phyloP scores from a whole-genome alignment of 1,140 invertebrate genomes.

The Aphelinus certus region DNA sequence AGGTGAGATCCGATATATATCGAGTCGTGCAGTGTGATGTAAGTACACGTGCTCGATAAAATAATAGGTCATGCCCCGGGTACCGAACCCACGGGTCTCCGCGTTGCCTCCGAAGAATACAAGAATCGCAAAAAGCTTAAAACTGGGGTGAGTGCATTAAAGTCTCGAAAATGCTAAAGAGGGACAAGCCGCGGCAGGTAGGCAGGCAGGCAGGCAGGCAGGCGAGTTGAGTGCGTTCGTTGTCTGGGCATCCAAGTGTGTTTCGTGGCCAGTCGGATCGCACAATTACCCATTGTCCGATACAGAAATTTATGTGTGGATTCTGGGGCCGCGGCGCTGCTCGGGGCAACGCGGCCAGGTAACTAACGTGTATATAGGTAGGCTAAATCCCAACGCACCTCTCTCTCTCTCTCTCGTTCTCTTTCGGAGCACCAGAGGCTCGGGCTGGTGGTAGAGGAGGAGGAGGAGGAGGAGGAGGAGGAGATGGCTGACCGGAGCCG shows the following conservation, averaged over 20 bases:
- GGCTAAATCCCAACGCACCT: slow-evolving; percentile 49
- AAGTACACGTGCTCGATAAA: no score
- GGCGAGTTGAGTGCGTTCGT: no score
- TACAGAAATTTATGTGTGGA: slow-evolving; percentile 66
- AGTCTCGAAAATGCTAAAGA: slow-evolving; percentile 20
- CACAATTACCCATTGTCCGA: slow-evolving; percentile 67
- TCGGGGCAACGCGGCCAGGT: slow-evolving; percentile 44
- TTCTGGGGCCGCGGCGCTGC: slow-evolving; percentile 39
- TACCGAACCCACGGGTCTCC: no score
- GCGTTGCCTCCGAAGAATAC: no score
- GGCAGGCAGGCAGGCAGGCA: no score
- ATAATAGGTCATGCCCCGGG: no score
- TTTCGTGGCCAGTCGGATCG: slow-evolving; percentile 49
- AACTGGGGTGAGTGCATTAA: no score
- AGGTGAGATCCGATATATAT: no score
- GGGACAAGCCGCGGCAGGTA: background rate
- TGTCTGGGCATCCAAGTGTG: no score
- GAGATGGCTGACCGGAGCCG: background rate
- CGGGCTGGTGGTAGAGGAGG: background rate
- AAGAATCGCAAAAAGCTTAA: no score
- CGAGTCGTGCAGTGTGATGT: no score
- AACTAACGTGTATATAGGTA: slow-evolving; percentile 38
- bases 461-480: background rate
- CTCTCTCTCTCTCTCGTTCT: no score
- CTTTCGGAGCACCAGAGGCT: slow-evolving; percentile 31